Evolutionary conservation across 2,797 vertebrate genomes (phyloP).

Genomic region (Cyclopterus lumpus): DNA sequence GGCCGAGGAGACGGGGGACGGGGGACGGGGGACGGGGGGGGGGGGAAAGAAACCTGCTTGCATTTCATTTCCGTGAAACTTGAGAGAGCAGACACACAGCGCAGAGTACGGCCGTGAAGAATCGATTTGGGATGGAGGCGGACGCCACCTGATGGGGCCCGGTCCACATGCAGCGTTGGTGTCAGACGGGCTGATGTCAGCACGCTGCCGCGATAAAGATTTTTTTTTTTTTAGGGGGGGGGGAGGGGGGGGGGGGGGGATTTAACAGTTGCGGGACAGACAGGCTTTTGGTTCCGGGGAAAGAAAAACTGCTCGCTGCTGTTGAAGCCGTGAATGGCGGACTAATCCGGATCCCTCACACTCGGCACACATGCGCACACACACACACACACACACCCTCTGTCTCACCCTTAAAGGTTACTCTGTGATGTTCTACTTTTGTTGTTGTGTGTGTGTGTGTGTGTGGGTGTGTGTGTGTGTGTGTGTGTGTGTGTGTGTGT

Average conservation of each 20-base stretch:
- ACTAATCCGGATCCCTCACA: slow-evolving; percentile 57
- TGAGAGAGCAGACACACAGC: slow-evolving; percentile 9
- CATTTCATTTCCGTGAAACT: slow-evolving; percentile 31
- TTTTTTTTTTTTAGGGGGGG: slow-evolving; percentile 41
- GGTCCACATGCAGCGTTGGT: not conserved
- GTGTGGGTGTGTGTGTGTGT: too few relatives aligned
- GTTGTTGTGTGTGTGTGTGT: too few relatives aligned
- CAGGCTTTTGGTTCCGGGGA: slow-evolving; percentile 60
- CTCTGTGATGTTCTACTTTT: too few relatives aligned
- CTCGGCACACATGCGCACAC: not conserved
- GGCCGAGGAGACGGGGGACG: not conserved
- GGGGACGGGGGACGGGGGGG: too few relatives aligned
- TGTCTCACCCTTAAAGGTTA: not conserved
- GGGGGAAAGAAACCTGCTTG: slow-evolving; percentile 9
- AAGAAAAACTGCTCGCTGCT: slow-evolving; percentile 22
- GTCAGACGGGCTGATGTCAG: slow-evolving; percentile 63
- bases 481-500: too few relatives aligned
- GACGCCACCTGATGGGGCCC: slow-evolving; percentile 34
- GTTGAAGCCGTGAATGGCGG: slow-evolving; percentile 45
- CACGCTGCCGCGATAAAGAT: slow-evolving; percentile 37
- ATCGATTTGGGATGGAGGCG: slow-evolving; percentile 23
- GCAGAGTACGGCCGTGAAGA: not conserved
- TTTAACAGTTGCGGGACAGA: slow-evolving; percentile 45
- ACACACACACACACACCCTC: not conserved
- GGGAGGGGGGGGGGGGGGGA: too few relatives aligned